Base-by-base conservation (phyloP, 1,140 invertebrate genomes). In the Acromyrmex echinatior region DNA sequence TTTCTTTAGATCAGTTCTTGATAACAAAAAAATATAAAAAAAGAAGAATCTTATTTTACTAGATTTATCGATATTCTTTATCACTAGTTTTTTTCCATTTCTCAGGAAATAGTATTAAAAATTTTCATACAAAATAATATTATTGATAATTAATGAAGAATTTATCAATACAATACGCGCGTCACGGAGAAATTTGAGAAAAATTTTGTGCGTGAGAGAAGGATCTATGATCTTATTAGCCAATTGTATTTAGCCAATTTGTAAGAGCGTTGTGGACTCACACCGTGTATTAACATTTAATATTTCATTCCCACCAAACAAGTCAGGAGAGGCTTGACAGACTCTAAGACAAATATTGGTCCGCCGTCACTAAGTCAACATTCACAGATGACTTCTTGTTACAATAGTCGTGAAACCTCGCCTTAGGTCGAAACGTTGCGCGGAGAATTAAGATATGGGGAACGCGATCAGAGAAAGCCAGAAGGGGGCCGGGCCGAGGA, bases 381-480 rank as follows among this genome's bases (percentile, higher is more conserved):
- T 62, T 76, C 39, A 62, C 70, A 76, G 80, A 74, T 74, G 80
- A 84, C 80, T 84, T 84, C 49, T 76, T 70, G 80, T 84, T 84
- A 84, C 70, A 84, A 84, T 84, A 76, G 58, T 71, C 80, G 53
- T 84, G 70, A 84, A 84, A 74, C 80, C 80, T 84, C 80, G 25
- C 56, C 80, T 62, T 51, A 51, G 70, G 56, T 84, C 68, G 70
- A 35, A 35, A 9, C n/a, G 56, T 49, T 79, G 63, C 28, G 71
- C 58, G 71, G 45, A 77, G 88, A 90, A 90, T 90, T 86, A 89
- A 88, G 87, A 81, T 86, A 79, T 65, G 88, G 68, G 62, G 81
- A 68, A 86, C 58, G 68, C 45, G 79, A 58, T 35, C 73, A 21
- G 66, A 58, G 68, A 70, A 71, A 73, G 25, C 25, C 4, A 14